A percentile compares a stretch with the other conserved stretches of the same genome.
These are phyloP conservation scores for Odontamblyopus rebecca DNA, from an alignment of 2,797 vertebrate species.

Conservation along the genomic window DNA sequence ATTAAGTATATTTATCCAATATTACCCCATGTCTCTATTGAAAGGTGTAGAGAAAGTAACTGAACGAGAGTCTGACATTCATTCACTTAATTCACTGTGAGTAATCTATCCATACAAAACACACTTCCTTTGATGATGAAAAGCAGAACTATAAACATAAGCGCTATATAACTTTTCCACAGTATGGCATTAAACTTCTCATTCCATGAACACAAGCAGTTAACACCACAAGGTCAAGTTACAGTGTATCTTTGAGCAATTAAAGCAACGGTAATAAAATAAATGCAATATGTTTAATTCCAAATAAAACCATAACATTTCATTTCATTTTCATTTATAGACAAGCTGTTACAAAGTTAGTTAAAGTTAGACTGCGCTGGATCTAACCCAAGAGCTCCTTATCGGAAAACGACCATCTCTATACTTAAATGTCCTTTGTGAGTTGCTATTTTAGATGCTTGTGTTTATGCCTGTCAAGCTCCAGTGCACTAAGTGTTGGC, in stretches of 20 bases:
- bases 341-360: not conserved
- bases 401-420: not conserved
- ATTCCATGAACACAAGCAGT: not conserved
- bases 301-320: too few species aligned
- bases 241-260: too few species aligned
- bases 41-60: not conserved
- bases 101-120: not conserved
- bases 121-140: not conserved
- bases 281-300: too few species aligned
- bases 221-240: too few species aligned
- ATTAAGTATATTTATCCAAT: not conserved
- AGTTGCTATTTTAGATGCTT: constrained; percentile 1
- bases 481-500: constrained; percentile 8
- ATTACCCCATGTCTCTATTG: not conserved
- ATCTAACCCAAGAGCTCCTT: not conserved
- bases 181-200: not conserved
- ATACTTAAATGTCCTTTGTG: not conserved
- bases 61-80: not conserved
- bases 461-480: constrained; percentile 9
- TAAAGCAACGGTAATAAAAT: too few species aligned
- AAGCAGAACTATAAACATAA: too few species aligned
- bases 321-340: too few species aligned
- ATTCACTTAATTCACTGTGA: not conserved
- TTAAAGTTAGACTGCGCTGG: too few species aligned
- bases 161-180: too few species aligned